These are phyloP conservation scores for Pogonus chalceus DNA, from an alignment of 1,140 invertebrate species.

Conservation along the genomic window DNA sequence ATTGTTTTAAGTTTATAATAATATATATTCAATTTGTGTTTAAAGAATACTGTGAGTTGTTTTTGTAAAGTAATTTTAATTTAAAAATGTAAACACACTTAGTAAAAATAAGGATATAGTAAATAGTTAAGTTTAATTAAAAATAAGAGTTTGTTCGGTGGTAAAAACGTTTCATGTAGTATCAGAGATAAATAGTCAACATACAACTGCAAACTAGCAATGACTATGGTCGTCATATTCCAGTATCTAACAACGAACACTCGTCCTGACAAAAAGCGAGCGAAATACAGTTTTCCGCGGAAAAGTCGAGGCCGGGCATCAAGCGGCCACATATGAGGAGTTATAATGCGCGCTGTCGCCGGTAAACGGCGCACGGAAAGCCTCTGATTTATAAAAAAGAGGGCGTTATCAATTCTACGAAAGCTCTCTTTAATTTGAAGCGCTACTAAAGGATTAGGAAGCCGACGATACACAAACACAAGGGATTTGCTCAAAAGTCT, in stretches of 20 bases:
- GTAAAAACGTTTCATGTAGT: background rate
- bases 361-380: background rate
- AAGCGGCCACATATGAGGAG: background rate
- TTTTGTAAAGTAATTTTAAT: background rate
- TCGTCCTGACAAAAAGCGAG: background rate
- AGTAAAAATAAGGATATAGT: background rate
- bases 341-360: background rate
- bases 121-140: background rate
- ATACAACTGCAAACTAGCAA: background rate
- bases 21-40: background rate
- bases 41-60: background rate
- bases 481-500: no score
- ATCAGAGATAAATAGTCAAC: background rate
- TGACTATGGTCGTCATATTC: background rate
- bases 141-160: background rate
- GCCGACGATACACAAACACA: no score
- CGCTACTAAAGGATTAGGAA: background rate
- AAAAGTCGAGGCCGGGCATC: background rate
- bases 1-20: no score
- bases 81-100: background rate
- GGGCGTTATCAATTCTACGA: background rate
- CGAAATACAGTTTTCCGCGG: background rate
- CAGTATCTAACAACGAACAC: background rate
- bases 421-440: background rate
- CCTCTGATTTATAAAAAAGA: constrained; percentile 4